phyloP scores from a whole-genome alignment of 2,888 invertebrate species.

The Abrostola tripartita region DNA sequence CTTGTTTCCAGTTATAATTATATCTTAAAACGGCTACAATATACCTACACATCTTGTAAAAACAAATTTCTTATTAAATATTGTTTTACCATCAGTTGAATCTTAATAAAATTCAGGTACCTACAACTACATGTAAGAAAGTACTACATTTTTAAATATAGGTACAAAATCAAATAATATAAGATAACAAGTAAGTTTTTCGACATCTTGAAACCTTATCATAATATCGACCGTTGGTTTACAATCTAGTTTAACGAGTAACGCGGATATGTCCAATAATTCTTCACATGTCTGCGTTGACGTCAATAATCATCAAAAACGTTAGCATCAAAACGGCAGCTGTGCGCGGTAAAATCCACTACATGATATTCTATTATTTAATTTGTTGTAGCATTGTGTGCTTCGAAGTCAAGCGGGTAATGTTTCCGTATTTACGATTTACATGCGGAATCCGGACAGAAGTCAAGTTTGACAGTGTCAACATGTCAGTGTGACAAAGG shows the following conservation, averaged over 20 bases:
- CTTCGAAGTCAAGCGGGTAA: constrained; percentile 70
- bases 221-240: constrained; percentile 4
- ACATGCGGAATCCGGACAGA: constrained; percentile 86
- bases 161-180: too few relatives aligned
- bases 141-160: too few relatives aligned
- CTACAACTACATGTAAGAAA: too few relatives aligned
- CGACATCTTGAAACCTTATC: neutral
- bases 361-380: constrained; percentile 85
- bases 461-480: constrained; percentile 87
- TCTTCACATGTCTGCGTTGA: constrained; percentile 53
- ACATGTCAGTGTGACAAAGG: constrained; percentile 86
- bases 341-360: constrained; percentile 71
- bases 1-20: too few relatives aligned
- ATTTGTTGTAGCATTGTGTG: constrained; percentile 83
- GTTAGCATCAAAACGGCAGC: constrained; percentile 69
- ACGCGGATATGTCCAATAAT: constrained; percentile 26
- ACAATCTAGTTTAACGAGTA: constrained; percentile 24
- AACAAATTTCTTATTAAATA: too few relatives aligned
- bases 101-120: too few relatives aligned
- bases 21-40: too few relatives aligned
- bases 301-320: constrained; percentile 63
- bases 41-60: too few relatives aligned
- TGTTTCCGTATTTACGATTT: constrained; percentile 84
- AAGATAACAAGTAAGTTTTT: neutral
- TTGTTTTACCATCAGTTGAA: too few relatives aligned